Evolutionary conservation across 2,113 vertebrate species (phyloP), one percentile per base, ranked within the genome.

Genomic region (Setophaga petechia): DNA sequence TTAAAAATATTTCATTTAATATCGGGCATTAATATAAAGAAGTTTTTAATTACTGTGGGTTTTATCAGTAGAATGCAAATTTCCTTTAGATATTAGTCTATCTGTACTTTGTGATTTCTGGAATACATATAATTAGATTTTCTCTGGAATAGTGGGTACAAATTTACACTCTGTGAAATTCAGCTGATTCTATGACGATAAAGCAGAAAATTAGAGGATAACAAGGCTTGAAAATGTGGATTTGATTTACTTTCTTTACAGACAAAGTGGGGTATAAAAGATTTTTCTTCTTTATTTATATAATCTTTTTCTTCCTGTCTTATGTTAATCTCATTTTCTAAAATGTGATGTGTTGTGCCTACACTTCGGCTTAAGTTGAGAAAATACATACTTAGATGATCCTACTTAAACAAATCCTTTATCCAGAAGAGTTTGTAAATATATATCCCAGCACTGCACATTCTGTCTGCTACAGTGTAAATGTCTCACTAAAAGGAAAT

Each of bases 101-200:
- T 96, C 85, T 94, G 61, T 90, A 91, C 92, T 97, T 94, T 93
- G n/a, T 96, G 93, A 96, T 69, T 75, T 43, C 52, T 39, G 74
- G 46, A 93, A 96, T 94, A 89, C 74, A 79, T 94, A 75, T 96
- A 98, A 98, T 98, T 97, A 96, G 78, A 89, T 96, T 96, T 88
- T 97, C 96, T 88, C 93, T 96, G 85, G 89, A 97, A 95, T 84
- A 94, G n/a, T 96, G 78, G 67, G 93, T 96, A 91, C 65, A 95
- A 86, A 97, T 96, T 94, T 93, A 35, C 43, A 49, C 44, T 89
- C 84, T 75, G 20, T 95, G 66, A 97, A 97, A 96, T 90, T 93
- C 91, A 95, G 44, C 72, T 91, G 96, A 97, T 97, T 95, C 54
- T 90, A 28, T 85, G 74, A 86, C 90, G 96, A 94, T 97, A 97